Conservation (phyloP, 2,113 vertebrate species). For the Pagrus major region DNA sequence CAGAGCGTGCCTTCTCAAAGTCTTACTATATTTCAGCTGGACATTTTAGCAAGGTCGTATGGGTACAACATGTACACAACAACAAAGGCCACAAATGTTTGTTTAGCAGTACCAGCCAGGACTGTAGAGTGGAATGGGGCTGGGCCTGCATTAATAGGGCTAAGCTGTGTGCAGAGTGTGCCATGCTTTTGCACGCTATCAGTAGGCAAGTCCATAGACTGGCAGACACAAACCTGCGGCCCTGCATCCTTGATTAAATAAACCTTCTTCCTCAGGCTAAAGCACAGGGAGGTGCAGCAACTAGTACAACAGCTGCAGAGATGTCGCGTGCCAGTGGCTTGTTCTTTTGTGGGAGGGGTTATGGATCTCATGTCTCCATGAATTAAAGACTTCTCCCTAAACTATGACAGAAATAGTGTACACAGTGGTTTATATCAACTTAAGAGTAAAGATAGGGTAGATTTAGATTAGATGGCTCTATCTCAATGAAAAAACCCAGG, state of each 20-base stretch:
- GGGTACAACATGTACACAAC: conserved; percentile 23
- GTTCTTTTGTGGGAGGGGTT: not conserved
- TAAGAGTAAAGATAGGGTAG: not conserved
- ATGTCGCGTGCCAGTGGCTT: conserved; percentile 20
- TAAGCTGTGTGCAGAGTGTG: conserved; percentile 41
- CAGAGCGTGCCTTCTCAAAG: conserved; percentile 2
- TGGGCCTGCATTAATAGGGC: conserved; percentile 33
- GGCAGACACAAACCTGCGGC: conserved; percentile 54
- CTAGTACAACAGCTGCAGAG: conserved; percentile 54
- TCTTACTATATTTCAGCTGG: conserved; percentile 8
- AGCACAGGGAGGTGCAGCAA: conserved; percentile 52
- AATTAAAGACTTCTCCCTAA: conserved; percentile 16
- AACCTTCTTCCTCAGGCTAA: conserved; percentile 58
- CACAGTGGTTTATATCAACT: not conserved
- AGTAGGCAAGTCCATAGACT: conserved; percentile 32
- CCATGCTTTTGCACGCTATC: conserved; percentile 52
- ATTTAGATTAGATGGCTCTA: not conserved
- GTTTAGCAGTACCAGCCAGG: conserved; percentile 19
- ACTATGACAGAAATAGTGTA: not conserved
- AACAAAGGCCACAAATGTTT: conserved; percentile 48
- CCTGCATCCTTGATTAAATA: conserved; percentile 63
- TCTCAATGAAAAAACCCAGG: not conserved
- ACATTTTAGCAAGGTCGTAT: conserved; percentile 34
- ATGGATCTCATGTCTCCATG: conserved; percentile 13
- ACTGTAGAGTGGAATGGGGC: conserved; percentile 9